Evolutionary conservation across 2,797 vertebrate genomes (phyloP).

Genomic region (Delichon dasypus): DNA sequence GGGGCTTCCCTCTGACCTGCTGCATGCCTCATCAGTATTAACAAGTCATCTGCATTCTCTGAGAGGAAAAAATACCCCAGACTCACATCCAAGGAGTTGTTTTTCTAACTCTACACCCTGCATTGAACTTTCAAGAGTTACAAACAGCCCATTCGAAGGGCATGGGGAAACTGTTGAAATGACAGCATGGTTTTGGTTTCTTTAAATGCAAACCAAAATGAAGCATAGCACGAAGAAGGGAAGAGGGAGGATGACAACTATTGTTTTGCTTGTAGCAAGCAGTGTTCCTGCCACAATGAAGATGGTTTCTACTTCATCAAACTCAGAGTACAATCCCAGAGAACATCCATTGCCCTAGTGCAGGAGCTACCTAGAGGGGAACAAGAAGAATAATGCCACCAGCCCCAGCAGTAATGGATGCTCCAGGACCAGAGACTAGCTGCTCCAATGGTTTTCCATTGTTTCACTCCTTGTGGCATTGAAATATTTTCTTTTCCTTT

Average conservation of each 20-base stretch:
- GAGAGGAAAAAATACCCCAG: background rate
- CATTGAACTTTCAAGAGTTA: background rate
- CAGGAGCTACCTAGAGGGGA: background rate
- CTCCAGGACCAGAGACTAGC: background rate
- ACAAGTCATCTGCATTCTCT: background rate
- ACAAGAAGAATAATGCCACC: background rate
- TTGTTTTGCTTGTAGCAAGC: background rate
- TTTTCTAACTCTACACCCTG: background rate
- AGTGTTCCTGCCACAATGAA: background rate
- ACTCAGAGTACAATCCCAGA: background rate
- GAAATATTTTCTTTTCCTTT: background rate
- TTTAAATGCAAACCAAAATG: background rate
- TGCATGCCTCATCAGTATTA: background rate
- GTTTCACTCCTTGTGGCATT: background rate
- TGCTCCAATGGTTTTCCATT: slow-evolving; percentile 1
- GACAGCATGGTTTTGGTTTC: background rate
- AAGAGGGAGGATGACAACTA: background rate
- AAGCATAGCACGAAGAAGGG: background rate
- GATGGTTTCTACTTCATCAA: background rate
- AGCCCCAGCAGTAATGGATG: background rate
- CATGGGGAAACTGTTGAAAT: background rate
- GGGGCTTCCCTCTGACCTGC: background rate
- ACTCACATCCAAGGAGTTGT: background rate
- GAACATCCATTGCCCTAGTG: background rate
- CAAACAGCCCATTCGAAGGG: background rate